Evolutionary conservation across 2,113 vertebrate genomes (phyloP).

Genomic region (Spea multiplicata): DNA sequence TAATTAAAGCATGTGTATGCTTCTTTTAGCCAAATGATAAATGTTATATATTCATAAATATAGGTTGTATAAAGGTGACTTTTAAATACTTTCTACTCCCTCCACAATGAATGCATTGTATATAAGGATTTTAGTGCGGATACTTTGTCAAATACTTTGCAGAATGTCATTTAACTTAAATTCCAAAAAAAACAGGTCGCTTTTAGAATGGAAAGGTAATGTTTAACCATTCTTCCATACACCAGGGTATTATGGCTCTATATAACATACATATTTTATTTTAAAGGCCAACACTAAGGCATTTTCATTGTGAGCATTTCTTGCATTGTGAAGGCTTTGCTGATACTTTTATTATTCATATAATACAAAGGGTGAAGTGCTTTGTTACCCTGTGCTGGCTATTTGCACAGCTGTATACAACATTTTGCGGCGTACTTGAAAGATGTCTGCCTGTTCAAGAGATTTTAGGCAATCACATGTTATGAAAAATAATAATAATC

Average conservation of each 20-base stretch:
- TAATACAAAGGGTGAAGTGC: not conserved
- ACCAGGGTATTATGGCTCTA: not conserved
- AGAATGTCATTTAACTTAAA: not conserved
- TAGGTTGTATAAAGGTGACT: not conserved
- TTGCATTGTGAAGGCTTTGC: not conserved
- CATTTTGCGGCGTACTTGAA: not conserved
- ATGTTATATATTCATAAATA: constrained; percentile 6
- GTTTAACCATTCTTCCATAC: not conserved
- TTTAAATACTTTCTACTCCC: not conserved
- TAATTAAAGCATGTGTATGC: constrained; percentile 26
- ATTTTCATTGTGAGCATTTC: not conserved
- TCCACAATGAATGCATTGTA: not conserved
- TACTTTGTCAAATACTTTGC: not conserved
- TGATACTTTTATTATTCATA: constrained; percentile 7
- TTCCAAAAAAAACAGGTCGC: not conserved
- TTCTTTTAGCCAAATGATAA: constrained; percentile 4
- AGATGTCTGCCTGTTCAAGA: not conserved
- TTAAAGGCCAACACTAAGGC: not conserved
- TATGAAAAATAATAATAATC: too few species aligned
- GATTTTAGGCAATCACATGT: not conserved
- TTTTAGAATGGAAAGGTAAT: not conserved
- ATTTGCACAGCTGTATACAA: not conserved
- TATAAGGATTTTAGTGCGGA: not conserved
- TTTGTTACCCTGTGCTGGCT: not conserved
- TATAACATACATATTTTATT: not conserved